Evolutionary conservation across 2,888 invertebrate genomes (phyloP), one percentile per base, ranked within the genome.

Genomic region (Orthosia cruda): DNA sequence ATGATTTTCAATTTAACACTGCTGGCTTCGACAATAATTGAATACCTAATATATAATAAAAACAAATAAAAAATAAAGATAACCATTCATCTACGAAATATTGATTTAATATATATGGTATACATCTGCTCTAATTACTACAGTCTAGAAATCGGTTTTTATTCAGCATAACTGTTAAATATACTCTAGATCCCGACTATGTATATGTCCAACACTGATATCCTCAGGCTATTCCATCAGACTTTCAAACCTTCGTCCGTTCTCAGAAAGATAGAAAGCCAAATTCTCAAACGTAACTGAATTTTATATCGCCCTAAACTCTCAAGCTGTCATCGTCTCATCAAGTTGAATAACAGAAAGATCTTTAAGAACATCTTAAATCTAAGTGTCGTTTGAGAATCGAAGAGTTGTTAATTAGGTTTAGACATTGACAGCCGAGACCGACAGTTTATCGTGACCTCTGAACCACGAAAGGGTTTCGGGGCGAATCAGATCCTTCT

Each of bases 401-500:
- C n/a, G 23, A 4, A 52, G 16, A n/a, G 13, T 47, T 59, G 40
- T 75, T 77, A 59, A 75, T 75, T 69, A 77, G 32, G 23, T 54
- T 47, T 5, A 40, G 77, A 77, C 40, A 70, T 15, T 40, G 78
- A 77, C n/a, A 59, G 15, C 23, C 4, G 15, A 9, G 23, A 40
- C 58, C 16, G 32, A 52, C 70, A 50, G 58, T 70, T 70, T 77
- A 70, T 49, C 78, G n/a, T 59, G n/a, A 23, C 52, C 50, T 52
- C 23, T n/a, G 47, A 75, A 59, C 52, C 78, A 40, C 50, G 23
- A 59, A 77, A 59, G 15, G 71, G 78, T 59, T 47, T 26, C 52
- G 47, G 26, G 55, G 47, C 59, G 47, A 77, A 59, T 77, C 58
- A 70, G 32, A 77, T 32, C 59, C 70, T 75, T 77, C 47, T 13